phyloP scores from a whole-genome alignment of 2,113 vertebrate species.

The Carollia perspicillata region DNA sequence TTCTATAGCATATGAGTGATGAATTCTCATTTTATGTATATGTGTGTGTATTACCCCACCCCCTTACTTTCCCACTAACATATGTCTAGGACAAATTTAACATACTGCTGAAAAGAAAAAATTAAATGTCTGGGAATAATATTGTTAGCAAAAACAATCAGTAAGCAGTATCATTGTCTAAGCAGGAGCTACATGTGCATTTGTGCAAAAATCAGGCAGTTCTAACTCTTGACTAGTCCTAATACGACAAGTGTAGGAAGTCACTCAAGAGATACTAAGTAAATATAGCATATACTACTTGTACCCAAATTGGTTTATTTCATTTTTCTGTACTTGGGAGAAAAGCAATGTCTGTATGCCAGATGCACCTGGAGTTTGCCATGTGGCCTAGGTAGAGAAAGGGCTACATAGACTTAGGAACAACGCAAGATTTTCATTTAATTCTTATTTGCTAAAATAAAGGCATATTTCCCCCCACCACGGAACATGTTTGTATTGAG shows the following conservation, averaged over 20 bases:
- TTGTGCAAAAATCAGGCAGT: slow-evolving; percentile 50
- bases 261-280: slow-evolving; percentile 71
- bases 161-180: not conserved
- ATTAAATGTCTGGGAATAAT: not conserved
- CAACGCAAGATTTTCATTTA: slow-evolving; percentile 57
- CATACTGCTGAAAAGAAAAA: not conserved
- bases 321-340: slow-evolving; percentile 75
- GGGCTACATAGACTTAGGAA: not conserved
- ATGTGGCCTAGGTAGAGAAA: not conserved
- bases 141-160: slow-evolving; percentile 45
- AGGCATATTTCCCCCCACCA: not conserved
- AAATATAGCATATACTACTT: slow-evolving; percentile 78
- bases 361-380: slow-evolving; percentile 70
- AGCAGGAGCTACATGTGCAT: not conserved
- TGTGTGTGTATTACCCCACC: not conserved
- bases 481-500: slow-evolving; percentile 46
- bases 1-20: not conserved
- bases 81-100: slow-evolving; percentile 4
- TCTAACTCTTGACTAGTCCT: slow-evolving; percentile 77
- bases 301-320: slow-evolving; percentile 81
- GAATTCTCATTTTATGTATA: not conserved
- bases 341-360: slow-evolving; percentile 80
- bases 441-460: slow-evolving; percentile 58
- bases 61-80: not conserved
- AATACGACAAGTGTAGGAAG: slow-evolving; percentile 66